Evolutionary conservation across 1,140 invertebrate genomes (phyloP), one percentile per base, ranked within the genome.

Genomic region (Phortica variegata): DNA sequence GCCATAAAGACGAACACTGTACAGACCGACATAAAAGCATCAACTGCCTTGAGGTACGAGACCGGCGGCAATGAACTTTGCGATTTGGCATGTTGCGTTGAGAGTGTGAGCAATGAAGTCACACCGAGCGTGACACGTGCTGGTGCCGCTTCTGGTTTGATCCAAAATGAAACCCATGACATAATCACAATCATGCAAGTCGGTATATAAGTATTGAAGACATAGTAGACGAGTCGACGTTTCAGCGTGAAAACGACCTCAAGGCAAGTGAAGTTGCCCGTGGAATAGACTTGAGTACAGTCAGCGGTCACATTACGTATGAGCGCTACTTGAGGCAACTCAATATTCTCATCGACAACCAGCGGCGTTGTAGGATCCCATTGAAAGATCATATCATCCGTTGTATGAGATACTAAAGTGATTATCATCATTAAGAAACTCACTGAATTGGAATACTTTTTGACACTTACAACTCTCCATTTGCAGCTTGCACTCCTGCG

Each of bases 111-210:
- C 2, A 95, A 77, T 4, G 90, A 93, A 18, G 91, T 94, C 23
- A 95, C 91, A 3, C 93, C 92, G 0, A 96, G 78, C 0, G 92
- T 95, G 0, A 96, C 92, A 10, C 93, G 79, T 1, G 89, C 90
- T 5, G 90, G 90, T 1, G 89, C 90, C 0, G 89, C 90, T 77
- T 93, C 90, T 0, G 90, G 90, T 72, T 91, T 91, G 53, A 95
- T 94, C 91, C 91, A 95, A 75, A 95, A 95, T 0, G 91, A 93
- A 2, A 94, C 89, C 91, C 91, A 94, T 43, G 89, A 91, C 89
- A 91, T 91, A 43, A 91, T 91, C 48, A 91, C 90, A 53, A 93
- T 93, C 58, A 91, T 79, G 72, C 89, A 91, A 2, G 90, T 90
- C 8, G 89, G 89, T 61, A 93, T 87, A 68, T 93, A 92, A 0